Evolutionary conservation across 2,797 vertebrate species (phyloP).

Genomic region (Rhynchotus rufescens): DNA sequence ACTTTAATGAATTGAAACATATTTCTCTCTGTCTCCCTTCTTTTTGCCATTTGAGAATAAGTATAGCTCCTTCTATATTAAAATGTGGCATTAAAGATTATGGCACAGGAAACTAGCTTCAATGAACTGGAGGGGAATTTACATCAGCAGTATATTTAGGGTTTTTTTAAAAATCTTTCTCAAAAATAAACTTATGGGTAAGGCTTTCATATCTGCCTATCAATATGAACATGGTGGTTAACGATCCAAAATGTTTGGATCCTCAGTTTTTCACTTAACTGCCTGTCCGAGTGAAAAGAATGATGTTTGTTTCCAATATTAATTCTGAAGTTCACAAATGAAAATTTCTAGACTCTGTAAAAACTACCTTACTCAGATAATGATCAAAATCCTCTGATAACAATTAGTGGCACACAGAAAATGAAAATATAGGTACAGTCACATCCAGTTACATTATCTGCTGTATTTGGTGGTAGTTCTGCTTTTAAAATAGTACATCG

Average conservation of each 20-base stretch:
- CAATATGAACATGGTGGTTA: background rate
- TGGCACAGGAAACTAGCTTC: background rate
- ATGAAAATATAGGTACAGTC: background rate
- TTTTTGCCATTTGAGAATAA: background rate
- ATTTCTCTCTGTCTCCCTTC: background rate
- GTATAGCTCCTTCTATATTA: background rate
- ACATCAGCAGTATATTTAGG: background rate
- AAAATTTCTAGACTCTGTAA: background rate
- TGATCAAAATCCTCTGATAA: background rate
- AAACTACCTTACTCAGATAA: background rate
- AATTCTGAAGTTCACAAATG: background rate
- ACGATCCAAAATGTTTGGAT: background rate
- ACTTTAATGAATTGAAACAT: background rate
- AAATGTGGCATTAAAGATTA: background rate
- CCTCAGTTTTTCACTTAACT: background rate
- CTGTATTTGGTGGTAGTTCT: background rate
- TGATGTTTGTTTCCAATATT: background rate
- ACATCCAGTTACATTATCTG: background rate
- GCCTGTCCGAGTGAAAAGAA: background rate
- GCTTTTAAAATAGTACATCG: background rate
- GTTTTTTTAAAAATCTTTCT: background rate
- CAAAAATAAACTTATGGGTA: background rate
- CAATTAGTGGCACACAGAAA: background rate
- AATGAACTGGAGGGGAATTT: background rate
- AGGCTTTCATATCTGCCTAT: background rate